Base-by-base conservation (phyloP, 2,797 vertebrate species). In the Bryconaethiops microstoma region DNA sequence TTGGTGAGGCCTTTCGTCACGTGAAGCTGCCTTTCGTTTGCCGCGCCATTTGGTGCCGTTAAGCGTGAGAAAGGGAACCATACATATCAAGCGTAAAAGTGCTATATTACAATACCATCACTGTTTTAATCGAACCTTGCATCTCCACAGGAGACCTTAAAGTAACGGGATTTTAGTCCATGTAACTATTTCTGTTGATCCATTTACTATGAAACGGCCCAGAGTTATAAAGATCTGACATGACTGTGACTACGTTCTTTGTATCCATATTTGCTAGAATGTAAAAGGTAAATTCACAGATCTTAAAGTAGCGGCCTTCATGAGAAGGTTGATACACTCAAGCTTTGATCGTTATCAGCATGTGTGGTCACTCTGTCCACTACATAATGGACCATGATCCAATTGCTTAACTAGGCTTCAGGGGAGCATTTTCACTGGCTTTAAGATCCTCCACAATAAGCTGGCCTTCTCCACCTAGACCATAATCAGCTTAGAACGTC, bases 401-500 rank as follows among this genome's bases (percentile, higher is more conserved):
- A 60, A 35, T 84, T 70, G 40, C 57, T 75, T 79, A 73, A 76
- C 65, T 72, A 48, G 10, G 16, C 68, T 82, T 48, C 10, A 7
- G 70, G 64, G 67, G 74, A 54, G 50, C 60, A 17, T 80, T 86
- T 87, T 86, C 65, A 80, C 78, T 82, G 72, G 81, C 77, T 81
- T 73, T 80, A 60, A 59, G 69, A 79, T 79, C 77, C 67, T 76
- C 17, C 63, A 57, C 17, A 29, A n/a, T 76, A 52, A 72, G 68
- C 63, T 40, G 25, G 65, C n/a, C 67, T 67, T 72, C 73, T 72
- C 55, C 82, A 76, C 59, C 68, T 83, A 77, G 52, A 62, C 74
- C 48, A 76, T 83, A 78, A 80, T 74, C 60, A 83, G 83, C 84
- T 87, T 76, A 77, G 62, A 77, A 62, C 19, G 77, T 86, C 63